phyloP scores from a whole-genome alignment of 2,797 vertebrate genomes.

The Uromys caudimaculatus region DNA sequence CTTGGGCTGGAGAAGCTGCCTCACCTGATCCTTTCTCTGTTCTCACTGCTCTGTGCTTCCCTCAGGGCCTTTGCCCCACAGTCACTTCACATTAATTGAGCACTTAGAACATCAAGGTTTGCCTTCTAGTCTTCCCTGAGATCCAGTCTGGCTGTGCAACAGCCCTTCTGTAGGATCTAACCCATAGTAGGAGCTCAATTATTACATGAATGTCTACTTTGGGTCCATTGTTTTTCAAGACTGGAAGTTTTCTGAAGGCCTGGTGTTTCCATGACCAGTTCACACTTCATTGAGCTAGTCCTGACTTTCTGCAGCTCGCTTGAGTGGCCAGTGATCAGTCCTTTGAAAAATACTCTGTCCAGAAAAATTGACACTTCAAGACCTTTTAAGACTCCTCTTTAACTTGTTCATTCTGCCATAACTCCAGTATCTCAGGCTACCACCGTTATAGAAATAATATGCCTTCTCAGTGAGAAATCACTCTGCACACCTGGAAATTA shows the following conservation, averaged over 20 bases:
- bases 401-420: background rate
- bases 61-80: background rate
- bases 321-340: background rate
- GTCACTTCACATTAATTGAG: background rate
- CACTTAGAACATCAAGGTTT: background rate
- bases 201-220: background rate
- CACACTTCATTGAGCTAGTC: background rate
- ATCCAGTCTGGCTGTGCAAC: background rate
- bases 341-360: background rate
- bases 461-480: background rate
- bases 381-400: background rate
- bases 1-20: background rate
- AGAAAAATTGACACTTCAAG: background rate
- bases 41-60: background rate
- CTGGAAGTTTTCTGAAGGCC: background rate
- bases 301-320: background rate
- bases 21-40: background rate
- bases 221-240: background rate
- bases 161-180: background rate
- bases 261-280: background rate
- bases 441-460: background rate
- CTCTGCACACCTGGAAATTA: background rate
- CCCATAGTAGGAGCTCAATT: too few species aligned
- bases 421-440: background rate
- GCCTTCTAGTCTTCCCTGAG: background rate